These are phyloP conservation scores for Rhinogobius similis DNA, from an alignment of 2,113 vertebrate species.

Conservation along the genomic window DNA sequence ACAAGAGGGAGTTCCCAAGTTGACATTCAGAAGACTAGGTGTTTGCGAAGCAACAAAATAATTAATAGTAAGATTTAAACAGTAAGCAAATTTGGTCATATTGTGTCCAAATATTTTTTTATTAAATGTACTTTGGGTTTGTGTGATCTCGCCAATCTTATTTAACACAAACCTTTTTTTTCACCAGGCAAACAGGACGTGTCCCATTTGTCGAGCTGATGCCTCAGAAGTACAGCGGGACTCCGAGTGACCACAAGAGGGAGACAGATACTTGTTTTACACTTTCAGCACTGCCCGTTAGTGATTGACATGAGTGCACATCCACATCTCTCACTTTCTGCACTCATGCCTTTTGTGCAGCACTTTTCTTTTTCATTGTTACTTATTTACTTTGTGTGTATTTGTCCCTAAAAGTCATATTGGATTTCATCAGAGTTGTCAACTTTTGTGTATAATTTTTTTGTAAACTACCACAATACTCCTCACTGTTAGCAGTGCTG, in stretches of 20 bases:
- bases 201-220: constrained; percentile 97
- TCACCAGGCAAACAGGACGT: constrained; percentile 94
- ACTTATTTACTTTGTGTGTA: neutral
- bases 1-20: neutral
- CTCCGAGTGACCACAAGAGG: constrained; percentile 87
- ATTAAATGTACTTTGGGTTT: neutral
- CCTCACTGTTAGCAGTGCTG: constrained; percentile 28
- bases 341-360: constrained; percentile 28
- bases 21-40: neutral
- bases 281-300: constrained; percentile 61
- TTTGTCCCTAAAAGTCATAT: constrained; percentile 7
- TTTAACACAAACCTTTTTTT: neutral
- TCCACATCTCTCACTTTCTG: constrained; percentile 33
- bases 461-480: constrained; percentile 20
- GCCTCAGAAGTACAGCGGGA: constrained; percentile 97
- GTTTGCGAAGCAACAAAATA: neutral
- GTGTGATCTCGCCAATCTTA: neutral
- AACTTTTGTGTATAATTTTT: neutral
- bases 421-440: constrained; percentile 2
- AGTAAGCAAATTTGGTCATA: neutral
- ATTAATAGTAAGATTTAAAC: neutral
- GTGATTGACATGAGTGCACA: constrained; percentile 75
- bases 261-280: constrained; percentile 46
- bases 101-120: neutral
- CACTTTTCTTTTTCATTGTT: constrained; percentile 36